Conservation (phyloP, 2,797 vertebrate species). For the Myotis pilosus region DNA sequence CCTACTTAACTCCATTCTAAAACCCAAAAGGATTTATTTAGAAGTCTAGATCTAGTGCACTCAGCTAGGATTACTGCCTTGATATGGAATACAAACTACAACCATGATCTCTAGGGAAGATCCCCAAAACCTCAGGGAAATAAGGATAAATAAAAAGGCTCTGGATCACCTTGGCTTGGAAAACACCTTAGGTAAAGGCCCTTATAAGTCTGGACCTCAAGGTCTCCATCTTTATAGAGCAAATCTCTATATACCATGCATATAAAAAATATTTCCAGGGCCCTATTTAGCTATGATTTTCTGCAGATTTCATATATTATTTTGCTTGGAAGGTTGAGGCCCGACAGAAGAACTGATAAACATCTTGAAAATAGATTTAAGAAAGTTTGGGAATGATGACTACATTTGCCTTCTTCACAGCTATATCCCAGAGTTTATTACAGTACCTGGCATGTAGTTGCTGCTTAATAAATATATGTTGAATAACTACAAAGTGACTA, state of each 20-base stretch:
- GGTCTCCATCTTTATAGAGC: not conserved
- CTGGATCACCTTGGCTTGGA: not conserved
- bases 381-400: not conserved
- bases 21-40: not conserved
- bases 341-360: not conserved
- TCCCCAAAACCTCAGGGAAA: not conserved
- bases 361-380: not conserved
- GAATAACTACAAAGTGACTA: constrained; percentile 29
- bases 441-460: not conserved
- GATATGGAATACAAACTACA: not conserved
- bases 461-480: constrained; percentile 12
- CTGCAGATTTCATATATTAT: not conserved
- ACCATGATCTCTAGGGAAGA: not conserved
- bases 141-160: not conserved
- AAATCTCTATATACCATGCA: not conserved
- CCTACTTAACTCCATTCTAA: not conserved
- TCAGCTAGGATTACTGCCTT: not conserved
- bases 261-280: not conserved
- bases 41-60: not conserved
- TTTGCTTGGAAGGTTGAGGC: not conserved
- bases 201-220: not conserved
- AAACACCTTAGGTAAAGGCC: not conserved
- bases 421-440: not conserved
- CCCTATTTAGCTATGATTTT: not conserved
- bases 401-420: not conserved